Conservation (phyloP, 2,113 vertebrate genomes). For the Ammodytes dubius region DNA sequence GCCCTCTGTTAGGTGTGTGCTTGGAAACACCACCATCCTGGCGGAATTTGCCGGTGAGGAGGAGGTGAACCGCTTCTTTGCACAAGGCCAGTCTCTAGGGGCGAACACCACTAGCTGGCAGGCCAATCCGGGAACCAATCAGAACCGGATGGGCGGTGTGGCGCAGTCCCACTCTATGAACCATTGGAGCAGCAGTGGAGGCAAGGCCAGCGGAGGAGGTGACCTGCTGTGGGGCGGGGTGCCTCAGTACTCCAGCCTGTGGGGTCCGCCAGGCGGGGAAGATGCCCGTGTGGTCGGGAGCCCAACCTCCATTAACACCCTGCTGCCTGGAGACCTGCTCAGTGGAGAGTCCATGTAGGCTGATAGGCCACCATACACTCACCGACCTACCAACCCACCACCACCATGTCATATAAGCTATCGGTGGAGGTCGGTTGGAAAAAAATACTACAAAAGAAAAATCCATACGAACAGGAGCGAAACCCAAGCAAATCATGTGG, state of each 20-base stretch:
- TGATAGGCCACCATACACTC: constrained; percentile 54
- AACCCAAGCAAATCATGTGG: constrained; percentile 87
- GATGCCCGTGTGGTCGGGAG: constrained; percentile 94
- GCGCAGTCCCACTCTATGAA: constrained; percentile 89
- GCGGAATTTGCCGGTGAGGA: constrained; percentile 98
- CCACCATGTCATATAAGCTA: constrained; percentile 55
- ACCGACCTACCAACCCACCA: constrained; percentile 48
- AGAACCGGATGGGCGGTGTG: constrained; percentile 88
- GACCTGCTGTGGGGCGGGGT: constrained; percentile 96
- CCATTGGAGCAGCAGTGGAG: constrained; percentile 91
- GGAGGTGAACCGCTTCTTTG: constrained; percentile 97
- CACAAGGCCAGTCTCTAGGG: constrained; percentile 94
- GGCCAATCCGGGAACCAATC: constrained; percentile 90
- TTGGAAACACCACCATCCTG: constrained; percentile 99
- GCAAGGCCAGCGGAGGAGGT: constrained; percentile 84
- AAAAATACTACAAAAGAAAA: constrained; percentile 21
- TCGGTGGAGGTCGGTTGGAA: constrained; percentile 39
- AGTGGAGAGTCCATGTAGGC: constrained; percentile 96
- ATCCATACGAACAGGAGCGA: constrained; percentile 80
- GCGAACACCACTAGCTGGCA: constrained; percentile 97
- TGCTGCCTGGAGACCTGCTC: constrained; percentile 96
- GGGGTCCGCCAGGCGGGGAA: constrained; percentile 93
- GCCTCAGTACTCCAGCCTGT: constrained; percentile 97
- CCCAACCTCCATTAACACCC: constrained; percentile 94
- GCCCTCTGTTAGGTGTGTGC: constrained; percentile 90